phyloP scores from a whole-genome alignment of 1,140 invertebrate species.

The Charaxes varanes region DNA sequence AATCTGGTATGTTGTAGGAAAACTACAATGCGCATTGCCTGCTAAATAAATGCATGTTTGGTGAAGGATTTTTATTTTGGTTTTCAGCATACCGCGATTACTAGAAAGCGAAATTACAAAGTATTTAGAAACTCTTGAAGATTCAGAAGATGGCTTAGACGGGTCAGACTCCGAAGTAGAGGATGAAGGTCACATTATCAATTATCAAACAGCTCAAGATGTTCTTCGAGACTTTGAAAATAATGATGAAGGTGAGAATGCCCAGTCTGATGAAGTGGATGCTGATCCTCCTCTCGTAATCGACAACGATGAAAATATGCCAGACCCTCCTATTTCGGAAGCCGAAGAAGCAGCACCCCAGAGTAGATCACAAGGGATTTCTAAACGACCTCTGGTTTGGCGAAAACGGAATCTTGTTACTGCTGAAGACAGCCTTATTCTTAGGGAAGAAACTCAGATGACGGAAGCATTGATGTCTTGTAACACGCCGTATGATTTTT shows the following conservation, averaged over 20 bases:
- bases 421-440: conserved; percentile 30
- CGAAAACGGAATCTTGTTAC: conserved; percentile 33
- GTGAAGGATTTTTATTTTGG: conserved; percentile 31
- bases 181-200: conserved; percentile 28
- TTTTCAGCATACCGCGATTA: conserved; percentile 35
- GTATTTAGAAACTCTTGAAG: conserved; percentile 38
- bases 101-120: conserved; percentile 38
- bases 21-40: conserved; percentile 27
- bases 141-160: conserved; percentile 35
- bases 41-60: conserved; percentile 26
- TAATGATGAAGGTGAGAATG: conserved; percentile 38
- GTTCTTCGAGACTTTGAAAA: conserved; percentile 34
- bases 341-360: conserved; percentile 29
- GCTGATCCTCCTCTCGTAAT: conserved; percentile 34
- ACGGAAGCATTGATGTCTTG: conserved; percentile 24
- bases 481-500: conserved; percentile 23
- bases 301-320: conserved; percentile 37
- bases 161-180: conserved; percentile 28
- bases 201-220: conserved; percentile 29
- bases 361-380: conserved; percentile 26
- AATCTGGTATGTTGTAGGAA: conserved; percentile 26
- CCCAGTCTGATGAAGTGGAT: conserved; percentile 35
- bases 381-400: conserved; percentile 31
- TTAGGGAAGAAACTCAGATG: conserved; percentile 9
- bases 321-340: conserved; percentile 38